phyloP scores from a whole-genome alignment of 2,113 vertebrate genomes.

The Seriola aureovittata region DNA sequence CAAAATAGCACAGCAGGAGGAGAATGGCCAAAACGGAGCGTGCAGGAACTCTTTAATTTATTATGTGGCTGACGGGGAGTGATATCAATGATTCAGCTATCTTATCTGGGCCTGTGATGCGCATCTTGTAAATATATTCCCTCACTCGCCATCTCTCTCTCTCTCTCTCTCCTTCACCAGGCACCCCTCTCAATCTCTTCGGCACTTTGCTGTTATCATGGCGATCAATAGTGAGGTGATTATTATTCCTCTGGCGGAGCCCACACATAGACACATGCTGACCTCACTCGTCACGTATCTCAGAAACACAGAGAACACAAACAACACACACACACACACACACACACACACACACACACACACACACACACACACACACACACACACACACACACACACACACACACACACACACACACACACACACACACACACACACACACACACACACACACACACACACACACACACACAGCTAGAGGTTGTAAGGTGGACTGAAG shows the following conservation, averaged over 20 bases:
- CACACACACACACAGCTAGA: conserved; percentile 17
- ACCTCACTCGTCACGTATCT: conserved; percentile 72
- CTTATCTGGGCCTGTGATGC: conserved; percentile 69
- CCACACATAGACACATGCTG: conserved; percentile 67
- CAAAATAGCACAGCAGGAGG: conserved; percentile 70
- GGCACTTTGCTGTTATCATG: conserved; percentile 72
- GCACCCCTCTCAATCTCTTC: conserved; percentile 60
- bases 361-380: conserved; percentile 20
- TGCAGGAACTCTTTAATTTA: conserved; percentile 76
- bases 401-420: conserved; percentile 17
- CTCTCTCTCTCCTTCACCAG: conserved; percentile 27
- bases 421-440: neutral
- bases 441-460: conserved; percentile 18
- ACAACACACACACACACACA: conserved; percentile 20
- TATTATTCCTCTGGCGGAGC: conserved; percentile 77
- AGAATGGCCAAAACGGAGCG: conserved; percentile 60
- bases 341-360: conserved; percentile 4
- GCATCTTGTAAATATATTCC: conserved; percentile 72
- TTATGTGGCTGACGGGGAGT: conserved; percentile 63
- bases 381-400: conserved; percentile 17
- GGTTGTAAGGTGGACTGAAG: conserved; percentile 51
- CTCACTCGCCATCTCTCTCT: conserved; percentile 36
- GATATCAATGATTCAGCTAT: conserved; percentile 73
- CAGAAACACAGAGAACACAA: conserved; percentile 18
- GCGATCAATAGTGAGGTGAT: conserved; percentile 79